Evolutionary conservation across 1,140 invertebrate genomes (phyloP), one percentile per base, ranked within the genome.

Genomic region (Apis laboriosa): DNA sequence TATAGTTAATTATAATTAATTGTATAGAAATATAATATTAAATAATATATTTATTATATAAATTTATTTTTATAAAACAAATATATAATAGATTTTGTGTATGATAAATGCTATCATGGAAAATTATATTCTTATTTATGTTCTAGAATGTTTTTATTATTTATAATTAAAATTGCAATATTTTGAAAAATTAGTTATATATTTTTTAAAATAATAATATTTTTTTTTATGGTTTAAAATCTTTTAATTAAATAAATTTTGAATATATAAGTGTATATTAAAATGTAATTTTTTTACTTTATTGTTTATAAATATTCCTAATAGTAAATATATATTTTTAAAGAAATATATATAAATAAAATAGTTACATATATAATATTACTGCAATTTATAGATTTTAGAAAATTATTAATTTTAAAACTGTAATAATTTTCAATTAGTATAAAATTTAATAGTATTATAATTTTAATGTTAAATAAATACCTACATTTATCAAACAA

Each of bases 51-150:
- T 55, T 28, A 63, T 64, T 24, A 53, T 73, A 80, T 13, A 71
- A 66, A 75, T 80, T 80, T 80, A 80, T 75, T 74, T 74, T 64
- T 80, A 55, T 73, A 73, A 80, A 80, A 56, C 19, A 63, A 79
- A 71, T 68, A 55, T 70, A 43, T 43, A 43, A 43, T 43, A 43
- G 34, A 43, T 43, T 43, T 43, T 43, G 2, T 43, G 34, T 43
- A 43, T 7, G 34, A 43, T 43, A 43, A 43, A 43, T 43, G 2
- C 19, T 66, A 49, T 28, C 15, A 68, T 24, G 58, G 8, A 58
- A 80, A 80, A 74, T 55, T 55, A 74, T 64, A 73, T 28, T 72
- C 34, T 67, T 17, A 4, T 15, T 56, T 17, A 17, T 11, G 15
- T 68, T 15, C 9, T n/a, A 34, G 17, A 70, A 11, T 56, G 21